Conservation (phyloP, 2,797 vertebrate genomes). For the Galagoides demidoff region DNA sequence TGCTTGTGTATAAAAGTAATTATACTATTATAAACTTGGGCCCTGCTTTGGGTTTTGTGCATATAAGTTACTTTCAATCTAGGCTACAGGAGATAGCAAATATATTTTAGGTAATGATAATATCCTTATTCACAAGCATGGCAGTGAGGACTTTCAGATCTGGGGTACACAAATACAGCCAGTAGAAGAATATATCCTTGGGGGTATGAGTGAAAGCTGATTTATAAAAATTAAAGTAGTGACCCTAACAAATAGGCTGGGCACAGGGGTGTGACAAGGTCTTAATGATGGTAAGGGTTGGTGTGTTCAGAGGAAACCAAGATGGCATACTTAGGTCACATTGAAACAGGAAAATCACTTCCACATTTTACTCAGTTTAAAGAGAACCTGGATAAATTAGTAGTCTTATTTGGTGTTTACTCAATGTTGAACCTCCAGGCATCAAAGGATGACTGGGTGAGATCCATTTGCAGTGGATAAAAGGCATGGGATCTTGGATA, state of each 20-base stretch:
- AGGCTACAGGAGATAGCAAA: neutral
- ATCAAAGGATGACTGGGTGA: too few relatives aligned
- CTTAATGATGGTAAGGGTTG: neutral
- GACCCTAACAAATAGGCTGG: neutral
- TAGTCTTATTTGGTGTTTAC: neutral
- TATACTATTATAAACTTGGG: neutral
- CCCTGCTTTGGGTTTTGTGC: neutral
- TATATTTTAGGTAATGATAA: neutral
- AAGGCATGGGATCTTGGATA: neutral
- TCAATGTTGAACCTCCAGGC: neutral
- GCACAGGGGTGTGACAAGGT: too few relatives aligned
- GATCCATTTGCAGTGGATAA: neutral
- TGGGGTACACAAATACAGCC: neutral
- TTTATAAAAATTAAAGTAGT: neutral
- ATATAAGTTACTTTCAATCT: neutral
- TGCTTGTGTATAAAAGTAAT: neutral
- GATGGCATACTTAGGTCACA: accelerated
- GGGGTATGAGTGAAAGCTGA: neutral
- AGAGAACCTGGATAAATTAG: neutral
- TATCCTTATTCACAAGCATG: neutral
- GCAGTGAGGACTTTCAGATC: neutral
- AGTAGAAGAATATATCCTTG: accelerated
- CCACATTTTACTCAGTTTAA: neutral
- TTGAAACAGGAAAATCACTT: neutral
- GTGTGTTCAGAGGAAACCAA: neutral